Base-by-base conservation (phyloP, 2,888 invertebrate species). In the Cryptus armator region DNA sequence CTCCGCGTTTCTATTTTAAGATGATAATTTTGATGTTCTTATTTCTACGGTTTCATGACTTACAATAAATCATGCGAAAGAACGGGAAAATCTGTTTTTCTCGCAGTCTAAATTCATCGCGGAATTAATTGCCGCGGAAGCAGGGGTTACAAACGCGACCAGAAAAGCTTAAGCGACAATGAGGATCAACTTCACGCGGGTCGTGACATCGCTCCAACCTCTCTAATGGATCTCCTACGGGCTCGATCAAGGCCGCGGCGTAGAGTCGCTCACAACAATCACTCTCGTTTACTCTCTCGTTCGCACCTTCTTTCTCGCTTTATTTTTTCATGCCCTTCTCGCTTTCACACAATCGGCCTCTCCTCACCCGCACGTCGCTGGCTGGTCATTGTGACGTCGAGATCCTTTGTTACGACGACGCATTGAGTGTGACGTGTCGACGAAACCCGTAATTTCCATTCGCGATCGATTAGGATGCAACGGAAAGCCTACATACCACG, bases 381-480 rank as follows among this genome's bases (percentile, higher is more conserved):
- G 44, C 56, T 64, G 59, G 71, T 76, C 51, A 80, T 84, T 84
- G 81, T 81, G 84, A 81, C 74, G 75, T 78, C 78, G 74, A 68
- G 56, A 78, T 77, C 81, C 70, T 78, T 84, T 84, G 84, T 84
- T 70, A 78, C 51, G 81, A 64, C 48, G 64, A 64, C 75, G 70
- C 64, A 78, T 74, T 64, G 67, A 53, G 64, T 53, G 64, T 59
- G 70, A 78, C 68, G 74, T 51, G 62, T 48, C 53, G 81, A 77
- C 59, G 43, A 74, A 72, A 74, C 53, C 83, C 75, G 70, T 78
- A 68, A 84, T 81, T 84, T 75, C 43, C 70, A 75, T 81, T 75
- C 74, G 6, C 29, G 70, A 81, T 81, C 81, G 76, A 81, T 81
- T 59, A 32, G 32, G 74, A 64, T 37, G 29, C 74, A 48, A 29